Base-by-base conservation (phyloP, 2,888 invertebrate genomes). In the Amaurobius ferox region DNA sequence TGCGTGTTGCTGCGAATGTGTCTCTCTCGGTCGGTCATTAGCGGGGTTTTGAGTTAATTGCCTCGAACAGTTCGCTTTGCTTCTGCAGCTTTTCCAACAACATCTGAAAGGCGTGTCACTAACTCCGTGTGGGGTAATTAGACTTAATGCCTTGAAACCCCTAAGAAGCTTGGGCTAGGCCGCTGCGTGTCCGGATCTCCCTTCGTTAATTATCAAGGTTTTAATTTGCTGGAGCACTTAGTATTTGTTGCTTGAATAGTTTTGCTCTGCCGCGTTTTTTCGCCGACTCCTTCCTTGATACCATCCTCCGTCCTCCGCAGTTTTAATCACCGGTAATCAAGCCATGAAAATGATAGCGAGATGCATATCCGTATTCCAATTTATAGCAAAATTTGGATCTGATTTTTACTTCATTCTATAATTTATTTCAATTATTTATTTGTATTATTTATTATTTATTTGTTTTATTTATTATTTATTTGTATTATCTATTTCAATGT, bases 31-130 rank as follows among this genome's bases (percentile, higher is more conserved):
- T 78, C 73, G 72, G 85, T 85, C 85, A 85, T 85, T 85, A 85
- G 85, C 85, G 68, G 85, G 77, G 85, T 78, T 85, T 78, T 85
- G 67, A 78, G 78, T 85, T 85, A 85, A 85, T 85, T 85, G 85
- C 85, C 72, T 68, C n/a, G n/a, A n/a, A n/a, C n/a, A n/a, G n/a
- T n/a, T n/a, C 68, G 85, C 78, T 48, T 72, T 78, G 67, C 30
- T 85, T 28, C 76, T 66, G 30, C 26, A 77, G 68, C 68, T 72
- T 85, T 73, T 44, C 62, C 67, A 78, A 85, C 77, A 64, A 85
- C 85, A 85, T 78, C 78, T 73, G 85, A 85, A 85, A 85, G 85
- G 85, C 85, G 85, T 85, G 85, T 85, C 85, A 85, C 67, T 78
- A 64, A 77, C 71, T 78, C 78, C 78, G 77, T 72, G 71, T 83